Conservation (phyloP, 2,797 vertebrate genomes). For the Philypnodon macrostomus region DNA sequence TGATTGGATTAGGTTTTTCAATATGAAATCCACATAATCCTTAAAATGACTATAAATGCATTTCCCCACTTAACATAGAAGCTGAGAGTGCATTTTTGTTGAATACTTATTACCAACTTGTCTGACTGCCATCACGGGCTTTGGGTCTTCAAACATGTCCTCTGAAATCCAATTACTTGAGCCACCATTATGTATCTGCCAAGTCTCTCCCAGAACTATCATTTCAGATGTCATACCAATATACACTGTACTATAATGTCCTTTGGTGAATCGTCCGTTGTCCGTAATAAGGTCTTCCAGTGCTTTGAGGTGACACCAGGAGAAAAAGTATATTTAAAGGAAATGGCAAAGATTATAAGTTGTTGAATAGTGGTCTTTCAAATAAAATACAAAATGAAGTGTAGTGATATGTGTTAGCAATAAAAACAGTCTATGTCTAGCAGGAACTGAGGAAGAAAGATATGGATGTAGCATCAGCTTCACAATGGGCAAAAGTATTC, state of each 20-base stretch:
- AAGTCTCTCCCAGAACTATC: slow-evolving; percentile 38
- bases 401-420: slow-evolving; percentile 15
- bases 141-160: slow-evolving; percentile 57
- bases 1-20: too few relatives aligned
- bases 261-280: slow-evolving; percentile 20
- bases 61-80: too few relatives aligned
- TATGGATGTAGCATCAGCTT: too few relatives aligned
- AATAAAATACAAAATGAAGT: slow-evolving; percentile 1
- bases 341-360: slow-evolving; percentile 12
- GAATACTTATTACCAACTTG: too few relatives aligned
- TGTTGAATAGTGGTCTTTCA: slow-evolving; percentile 1
- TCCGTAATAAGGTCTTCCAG: slow-evolving; percentile 47
- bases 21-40: too few relatives aligned
- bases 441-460: too few relatives aligned
- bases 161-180: slow-evolving; percentile 66
- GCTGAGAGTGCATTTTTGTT: too few relatives aligned
- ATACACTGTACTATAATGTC: slow-evolving; percentile 31
- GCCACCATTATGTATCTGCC: slow-evolving; percentile 61
- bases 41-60: too few relatives aligned
- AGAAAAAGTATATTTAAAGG: slow-evolving; percentile 25
- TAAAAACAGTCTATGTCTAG: slow-evolving; percentile 4
- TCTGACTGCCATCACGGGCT: slow-evolving; percentile 34
- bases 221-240: slow-evolving; percentile 37
- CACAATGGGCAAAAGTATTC: too few relatives aligned
- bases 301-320: slow-evolving; percentile 23